Percentiles rank a stretch among this genome's conserved stretches.
These are phyloP conservation scores for Chloroceryle aenea DNA, from an alignment of 2,113 vertebrate species.

Conservation along the genomic window DNA sequence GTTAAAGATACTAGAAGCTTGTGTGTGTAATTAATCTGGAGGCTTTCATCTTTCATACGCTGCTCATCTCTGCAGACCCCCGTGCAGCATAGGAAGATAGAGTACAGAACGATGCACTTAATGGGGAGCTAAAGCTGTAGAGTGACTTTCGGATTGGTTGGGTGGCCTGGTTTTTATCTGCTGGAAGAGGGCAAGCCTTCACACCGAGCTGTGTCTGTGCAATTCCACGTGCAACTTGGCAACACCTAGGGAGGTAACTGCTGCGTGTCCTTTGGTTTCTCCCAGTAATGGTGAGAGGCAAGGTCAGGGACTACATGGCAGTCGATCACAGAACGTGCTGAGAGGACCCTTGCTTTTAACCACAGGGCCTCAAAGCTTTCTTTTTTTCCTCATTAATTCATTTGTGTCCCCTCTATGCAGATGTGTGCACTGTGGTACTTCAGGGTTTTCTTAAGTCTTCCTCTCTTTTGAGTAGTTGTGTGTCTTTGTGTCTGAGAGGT, in stretches of 20 bases:
- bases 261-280: neutral
- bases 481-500: accelerated
- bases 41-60: neutral
- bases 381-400: neutral
- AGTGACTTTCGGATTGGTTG: neutral
- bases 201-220: neutral
- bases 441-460: neutral
- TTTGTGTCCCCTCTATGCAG: accelerated
- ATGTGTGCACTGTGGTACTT: accelerated
- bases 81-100: neutral
- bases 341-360: neutral
- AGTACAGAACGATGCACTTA: neutral
- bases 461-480: neutral
- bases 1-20: neutral
- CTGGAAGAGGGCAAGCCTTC: neutral
- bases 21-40: neutral
- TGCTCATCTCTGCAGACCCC: neutral
- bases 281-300: neutral
- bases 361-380: neutral
- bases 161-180: neutral
- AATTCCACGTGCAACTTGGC: accelerated
- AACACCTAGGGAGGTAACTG: neutral
- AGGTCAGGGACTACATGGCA: neutral
- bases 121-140: neutral
- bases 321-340: accelerated